phyloP scores from a whole-genome alignment of 2,797 vertebrate genomes.

The Sebastes jordani region DNA sequence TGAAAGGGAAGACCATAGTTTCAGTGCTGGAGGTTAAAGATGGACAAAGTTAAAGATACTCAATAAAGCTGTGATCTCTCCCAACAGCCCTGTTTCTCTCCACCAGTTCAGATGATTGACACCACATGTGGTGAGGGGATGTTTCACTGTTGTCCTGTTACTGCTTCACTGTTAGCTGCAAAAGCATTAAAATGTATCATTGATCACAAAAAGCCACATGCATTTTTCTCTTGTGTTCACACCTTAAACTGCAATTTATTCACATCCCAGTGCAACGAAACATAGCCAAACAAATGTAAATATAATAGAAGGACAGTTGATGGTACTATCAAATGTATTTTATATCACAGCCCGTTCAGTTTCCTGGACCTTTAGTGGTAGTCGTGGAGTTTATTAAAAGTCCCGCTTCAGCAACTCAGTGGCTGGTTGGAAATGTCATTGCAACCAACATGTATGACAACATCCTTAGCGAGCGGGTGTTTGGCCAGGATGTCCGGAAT shows the following conservation, averaged over 20 bases:
- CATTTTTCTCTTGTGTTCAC: background rate
- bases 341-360: background rate
- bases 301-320: background rate
- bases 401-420: too few species aligned
- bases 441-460: too few species aligned
- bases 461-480: too few species aligned
- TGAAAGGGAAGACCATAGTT: constrained; percentile 13
- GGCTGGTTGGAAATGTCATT: too few species aligned
- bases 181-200: constrained; percentile 65
- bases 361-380: background rate
- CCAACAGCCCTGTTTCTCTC: constrained; percentile 9
- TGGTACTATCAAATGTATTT: background rate
- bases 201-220: constrained; percentile 23
- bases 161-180: constrained; percentile 66
- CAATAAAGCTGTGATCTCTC: constrained; percentile 43
- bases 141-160: constrained; percentile 63
- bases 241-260: background rate
- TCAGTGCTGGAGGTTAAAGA: background rate
- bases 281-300: background rate
- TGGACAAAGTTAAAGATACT: constrained; percentile 11
- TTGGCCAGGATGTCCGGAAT: too few species aligned
- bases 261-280: background rate
- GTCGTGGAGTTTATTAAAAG: too few species aligned
- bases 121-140: constrained; percentile 33
- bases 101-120: background rate